Evolutionary conservation across 2,797 vertebrate genomes (phyloP).

Genomic region (Xenentodon cancila): DNA sequence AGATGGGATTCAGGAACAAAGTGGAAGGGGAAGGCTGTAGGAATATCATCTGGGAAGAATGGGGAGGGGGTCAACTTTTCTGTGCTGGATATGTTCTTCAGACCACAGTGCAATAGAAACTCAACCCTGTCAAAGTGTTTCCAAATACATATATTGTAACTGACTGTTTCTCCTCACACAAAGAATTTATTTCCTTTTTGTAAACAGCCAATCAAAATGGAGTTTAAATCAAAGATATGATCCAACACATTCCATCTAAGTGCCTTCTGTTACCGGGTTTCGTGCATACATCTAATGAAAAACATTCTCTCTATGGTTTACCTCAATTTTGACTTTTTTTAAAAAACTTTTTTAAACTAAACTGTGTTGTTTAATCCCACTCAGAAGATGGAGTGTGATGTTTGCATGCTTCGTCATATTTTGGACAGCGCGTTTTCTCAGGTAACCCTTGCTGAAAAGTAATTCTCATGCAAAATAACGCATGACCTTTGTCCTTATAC

Average conservation of each 20-base stretch:
- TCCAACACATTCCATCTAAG: slow-evolving; percentile 82
- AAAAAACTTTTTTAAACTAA: slow-evolving; percentile 31
- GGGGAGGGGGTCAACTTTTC: slow-evolving; percentile 79
- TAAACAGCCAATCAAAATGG: slow-evolving; percentile 74
- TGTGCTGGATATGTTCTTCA: slow-evolving; percentile 86
- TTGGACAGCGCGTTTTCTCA: slow-evolving; percentile 49
- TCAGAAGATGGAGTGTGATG: slow-evolving; percentile 76
- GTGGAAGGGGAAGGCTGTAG: slow-evolving; percentile 67
- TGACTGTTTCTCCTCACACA: slow-evolving; percentile 42
- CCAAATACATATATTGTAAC: slow-evolving; percentile 71
- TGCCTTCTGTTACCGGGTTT: slow-evolving; percentile 79
- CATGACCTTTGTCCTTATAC: slow-evolving; percentile 80
- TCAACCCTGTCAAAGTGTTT: slow-evolving; percentile 43
- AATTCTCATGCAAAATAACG: slow-evolving; percentile 82
- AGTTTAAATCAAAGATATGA: slow-evolving; percentile 68
- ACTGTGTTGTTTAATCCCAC: slow-evolving; percentile 59
- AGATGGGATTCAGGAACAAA: slow-evolving; percentile 58
- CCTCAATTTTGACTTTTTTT: slow-evolving; percentile 48
- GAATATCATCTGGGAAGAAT: slow-evolving; percentile 81
- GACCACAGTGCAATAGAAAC: slow-evolving; percentile 81
- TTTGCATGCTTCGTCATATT: slow-evolving; percentile 73
- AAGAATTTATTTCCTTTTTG: slow-evolving; percentile 10
- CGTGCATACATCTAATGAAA: slow-evolving; percentile 59
- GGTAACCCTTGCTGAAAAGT: slow-evolving; percentile 70
- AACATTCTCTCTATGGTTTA: slow-evolving; percentile 37